Evolutionary conservation across 2,888 invertebrate species (phyloP).

Genomic region (Stratiomys singularior): DNA sequence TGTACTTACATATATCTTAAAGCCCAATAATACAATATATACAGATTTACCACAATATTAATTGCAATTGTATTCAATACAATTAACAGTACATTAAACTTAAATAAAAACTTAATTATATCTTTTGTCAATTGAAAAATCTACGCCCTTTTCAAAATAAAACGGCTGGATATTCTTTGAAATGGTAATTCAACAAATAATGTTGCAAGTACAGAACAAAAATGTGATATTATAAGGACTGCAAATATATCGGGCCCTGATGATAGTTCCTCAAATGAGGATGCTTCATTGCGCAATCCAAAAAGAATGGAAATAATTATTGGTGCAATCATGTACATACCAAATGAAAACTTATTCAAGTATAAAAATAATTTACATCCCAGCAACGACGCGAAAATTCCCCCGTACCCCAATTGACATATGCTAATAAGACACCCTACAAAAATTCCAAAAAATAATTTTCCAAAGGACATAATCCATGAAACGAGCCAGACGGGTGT

Average conservation of each 20-base stretch:
- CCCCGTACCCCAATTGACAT: constrained; percentile 58
- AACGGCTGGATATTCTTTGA: constrained; percentile 56
- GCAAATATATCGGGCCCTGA: constrained; percentile 57
- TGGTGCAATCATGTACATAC: constrained; percentile 60
- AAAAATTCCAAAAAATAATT: constrained; percentile 58
- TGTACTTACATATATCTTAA: too few species aligned
- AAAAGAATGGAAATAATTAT: constrained; percentile 56
- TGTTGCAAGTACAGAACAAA: constrained; percentile 54
- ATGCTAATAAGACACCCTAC: constrained; percentile 57
- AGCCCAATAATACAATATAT: too few species aligned
- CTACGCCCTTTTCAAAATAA: constrained; percentile 49
- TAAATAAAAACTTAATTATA: too few species aligned
- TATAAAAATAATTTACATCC: constrained; percentile 57
- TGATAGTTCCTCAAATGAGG: constrained; percentile 57
- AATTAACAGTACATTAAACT: too few species aligned
- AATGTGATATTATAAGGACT: constrained; percentile 54
- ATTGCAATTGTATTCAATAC: too few species aligned
- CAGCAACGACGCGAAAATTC: constrained; percentile 55
- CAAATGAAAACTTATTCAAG: constrained; percentile 59
- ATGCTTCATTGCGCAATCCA: constrained; percentile 57
- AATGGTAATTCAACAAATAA: constrained; percentile 58
- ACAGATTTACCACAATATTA: too few species aligned
- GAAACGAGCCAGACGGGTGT: constrained; percentile 57
- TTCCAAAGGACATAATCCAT: constrained; percentile 59
- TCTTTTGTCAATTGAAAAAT: too few species aligned